A percentile compares a stretch with the other conserved stretches of the same genome.
Evolutionary conservation across 2,113 vertebrate species (phyloP).

Genomic region (Oceanites oceanicus): DNA sequence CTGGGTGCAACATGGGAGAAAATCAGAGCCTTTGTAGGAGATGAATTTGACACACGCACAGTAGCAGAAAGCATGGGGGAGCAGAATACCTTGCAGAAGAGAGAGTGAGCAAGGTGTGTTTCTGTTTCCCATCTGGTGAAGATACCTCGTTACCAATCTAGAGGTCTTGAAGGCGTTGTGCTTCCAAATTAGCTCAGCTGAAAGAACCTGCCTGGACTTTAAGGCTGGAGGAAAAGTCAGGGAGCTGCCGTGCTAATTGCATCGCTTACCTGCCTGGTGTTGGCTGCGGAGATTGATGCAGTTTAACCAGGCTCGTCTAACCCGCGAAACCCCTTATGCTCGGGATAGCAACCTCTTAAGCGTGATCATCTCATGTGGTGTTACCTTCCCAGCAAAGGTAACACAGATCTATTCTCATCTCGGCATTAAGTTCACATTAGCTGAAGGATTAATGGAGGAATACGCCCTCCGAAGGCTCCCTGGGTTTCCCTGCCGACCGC

Average conservation of each 20-base stretch:
- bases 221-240: neutral
- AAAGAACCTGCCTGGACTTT: neutral
- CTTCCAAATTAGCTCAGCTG: neutral
- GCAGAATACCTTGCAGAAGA: neutral
- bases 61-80: neutral
- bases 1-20: neutral
- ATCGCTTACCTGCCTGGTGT: neutral
- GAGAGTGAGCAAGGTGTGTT: neutral
- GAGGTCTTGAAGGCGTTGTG: neutral
- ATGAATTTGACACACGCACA: accelerated
- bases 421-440: neutral
- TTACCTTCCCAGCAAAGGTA: neutral
- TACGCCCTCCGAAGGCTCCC: neutral
- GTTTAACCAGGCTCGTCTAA: neutral
- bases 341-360: neutral
- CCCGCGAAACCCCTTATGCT: neutral
- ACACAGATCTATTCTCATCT: neutral
- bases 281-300: neutral
- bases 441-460: neutral
- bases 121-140: neutral
- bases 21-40: neutral
- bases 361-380: neutral
- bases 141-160: accelerated
- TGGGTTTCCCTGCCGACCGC: neutral
- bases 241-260: neutral